Evolutionary conservation across 2,113 vertebrate species (phyloP), one percentile per base, ranked within the genome.

Genomic region (Notarius quadriscutis): DNA sequence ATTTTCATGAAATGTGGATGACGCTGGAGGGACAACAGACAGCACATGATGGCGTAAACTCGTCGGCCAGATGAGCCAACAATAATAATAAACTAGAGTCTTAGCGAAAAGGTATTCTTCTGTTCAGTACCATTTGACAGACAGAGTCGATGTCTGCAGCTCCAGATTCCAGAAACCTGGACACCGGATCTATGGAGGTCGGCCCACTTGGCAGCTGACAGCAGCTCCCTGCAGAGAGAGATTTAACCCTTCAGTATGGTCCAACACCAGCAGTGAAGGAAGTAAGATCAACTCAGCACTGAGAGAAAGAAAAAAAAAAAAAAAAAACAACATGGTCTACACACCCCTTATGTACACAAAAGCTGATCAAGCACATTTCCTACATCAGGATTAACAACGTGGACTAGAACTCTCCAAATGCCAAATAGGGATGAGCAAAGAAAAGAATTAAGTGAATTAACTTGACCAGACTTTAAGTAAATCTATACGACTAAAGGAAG

Each of bases 61-160:
- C 34, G 34, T 41, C 34, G 34, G 2, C 34, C 34, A 41, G 34
- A 41, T 41, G 34, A 41, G 34, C 34, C 34, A 41, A 41, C 2
- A 41, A 41, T 41, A 41, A 41, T 57, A 18, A 71, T 71, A 67
- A 67, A 3, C 34, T 12, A 67, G 7, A 27, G 65, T 7, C 30
- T 67, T 15, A 74, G 7, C 2, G 3, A 48, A 48, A 10, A 75
- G 20, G 41, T 25, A 67, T 63, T 62, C 7, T 30, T 57, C 57
- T 74, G 53, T 75, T 84, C 27, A 9, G 14, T 89, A 92, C 92
- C 92, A 92, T 92, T 84, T 91, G 89, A 71, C 87, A 88, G 27
- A 89, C 22, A 72, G 77, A 60, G 25, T 67, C 71, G 60, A 34
- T 15, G 30, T 84, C 81, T 17, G 60, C 63, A 85, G 86, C 53